These are phyloP conservation scores for Arvicanthis niloticus DNA, from an alignment of 2,113 vertebrate species.

Conservation along the genomic window DNA sequence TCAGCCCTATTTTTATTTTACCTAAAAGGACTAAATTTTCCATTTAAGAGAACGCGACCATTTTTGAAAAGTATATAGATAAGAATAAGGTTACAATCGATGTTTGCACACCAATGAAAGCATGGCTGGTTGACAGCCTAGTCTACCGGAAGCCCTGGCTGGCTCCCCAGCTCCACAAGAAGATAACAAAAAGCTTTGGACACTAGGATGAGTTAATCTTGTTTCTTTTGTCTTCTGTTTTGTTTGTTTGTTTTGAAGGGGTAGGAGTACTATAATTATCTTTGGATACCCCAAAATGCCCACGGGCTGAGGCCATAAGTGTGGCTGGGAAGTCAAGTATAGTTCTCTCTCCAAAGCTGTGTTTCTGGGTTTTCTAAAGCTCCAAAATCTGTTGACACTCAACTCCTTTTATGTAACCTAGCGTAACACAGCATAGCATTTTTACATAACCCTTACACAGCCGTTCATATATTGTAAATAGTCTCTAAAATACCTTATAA, in stretches of 20 bases:
- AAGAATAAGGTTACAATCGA: not conserved
- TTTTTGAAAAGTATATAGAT: conserved; percentile 1
- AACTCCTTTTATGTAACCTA: not conserved
- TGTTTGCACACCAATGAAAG: not conserved
- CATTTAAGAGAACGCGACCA: not conserved
- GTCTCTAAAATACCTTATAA: not conserved
- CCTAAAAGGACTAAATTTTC: not conserved
- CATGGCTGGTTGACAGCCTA: not conserved
- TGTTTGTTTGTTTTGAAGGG: conserved; percentile 55
- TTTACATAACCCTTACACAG: not conserved
- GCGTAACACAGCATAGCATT: not conserved
- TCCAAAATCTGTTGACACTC: not conserved
- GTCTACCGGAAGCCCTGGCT: not conserved
- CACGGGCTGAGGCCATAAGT: not conserved
- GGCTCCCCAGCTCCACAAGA: not conserved
- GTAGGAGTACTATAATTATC: not conserved
- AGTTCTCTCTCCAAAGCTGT: not conserved
- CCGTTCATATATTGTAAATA: not conserved
- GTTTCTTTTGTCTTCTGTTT: not conserved
- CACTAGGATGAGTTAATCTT: not conserved
- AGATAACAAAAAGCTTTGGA: not conserved
- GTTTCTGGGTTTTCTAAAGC: not conserved
- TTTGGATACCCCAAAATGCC: not conserved
- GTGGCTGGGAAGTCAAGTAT: not conserved
- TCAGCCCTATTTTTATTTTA: not conserved